Conservation (phyloP, 2,113 vertebrate genomes). For the Chrysochloris asiatica region DNA sequence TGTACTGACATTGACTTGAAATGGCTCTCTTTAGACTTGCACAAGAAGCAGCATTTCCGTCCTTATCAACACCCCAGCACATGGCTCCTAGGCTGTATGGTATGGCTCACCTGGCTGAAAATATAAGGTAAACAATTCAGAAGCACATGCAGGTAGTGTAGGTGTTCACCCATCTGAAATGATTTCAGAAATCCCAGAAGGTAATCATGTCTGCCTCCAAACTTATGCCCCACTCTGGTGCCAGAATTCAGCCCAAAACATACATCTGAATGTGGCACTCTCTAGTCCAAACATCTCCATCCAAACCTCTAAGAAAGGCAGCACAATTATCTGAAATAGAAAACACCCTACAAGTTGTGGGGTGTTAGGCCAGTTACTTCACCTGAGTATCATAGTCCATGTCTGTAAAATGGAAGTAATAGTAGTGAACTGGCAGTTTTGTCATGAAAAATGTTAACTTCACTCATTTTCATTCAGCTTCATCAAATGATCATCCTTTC, state of each 20-base stretch:
- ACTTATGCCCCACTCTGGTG: neutral
- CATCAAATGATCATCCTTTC: neutral
- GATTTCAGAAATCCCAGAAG: neutral
- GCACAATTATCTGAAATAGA: no score
- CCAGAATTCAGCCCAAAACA: neutral
- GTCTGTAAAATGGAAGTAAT: neutral
- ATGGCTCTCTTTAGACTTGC: constrained; percentile 40
- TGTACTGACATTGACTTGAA: constrained; percentile 67
- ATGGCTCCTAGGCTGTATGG: neutral
- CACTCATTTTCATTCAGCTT: neutral
- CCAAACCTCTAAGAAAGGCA: neutral
- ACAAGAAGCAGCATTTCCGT: constrained; percentile 7
- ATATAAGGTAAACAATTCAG: neutral
- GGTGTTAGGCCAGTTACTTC: neutral
- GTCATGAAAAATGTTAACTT: neutral
- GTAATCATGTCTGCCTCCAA: neutral
- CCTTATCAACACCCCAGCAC: neutral
- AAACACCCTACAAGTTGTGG: neutral
- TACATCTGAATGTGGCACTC: neutral
- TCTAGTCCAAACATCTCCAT: neutral
- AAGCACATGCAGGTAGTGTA: neutral
- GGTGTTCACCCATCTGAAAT: neutral
- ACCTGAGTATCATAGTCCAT: neutral
- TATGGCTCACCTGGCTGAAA: neutral
- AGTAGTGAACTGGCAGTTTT: neutral